Evolutionary conservation across 2,113 vertebrate species (phyloP), one percentile per base, ranked within the genome.

Genomic region (Cettia cetti): DNA sequence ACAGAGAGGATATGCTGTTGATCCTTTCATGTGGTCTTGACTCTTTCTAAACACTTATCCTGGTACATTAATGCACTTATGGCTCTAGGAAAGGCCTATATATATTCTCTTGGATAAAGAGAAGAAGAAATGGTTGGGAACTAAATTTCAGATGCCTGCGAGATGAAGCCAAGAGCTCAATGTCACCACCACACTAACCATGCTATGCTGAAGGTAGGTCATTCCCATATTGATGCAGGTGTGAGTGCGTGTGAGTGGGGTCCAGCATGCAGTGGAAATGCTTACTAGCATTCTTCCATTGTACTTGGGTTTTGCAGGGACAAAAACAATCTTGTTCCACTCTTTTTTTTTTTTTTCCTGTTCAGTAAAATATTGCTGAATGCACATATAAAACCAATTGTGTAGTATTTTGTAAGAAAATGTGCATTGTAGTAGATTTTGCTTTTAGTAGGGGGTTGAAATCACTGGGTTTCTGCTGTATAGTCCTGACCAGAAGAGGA

Each of bases 1-100:
- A 79, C 33, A 28, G 33, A 31, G 68, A 92, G 35, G 42, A 95
- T 71, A 27, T 65, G 64, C 37, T 92, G 15, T 28, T 0, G 0
- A 60, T 68, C 28, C 37, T 96, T 96, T 94, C 31, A 90, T 97
- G 95, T 96, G 90, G 92, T 93, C 85, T 80, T 95, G 59, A 54
- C 54, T 91, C 82, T 86, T 83, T 75, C 52, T 75, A 44, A 74
- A 64, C 14, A 31, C 76, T 92, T 96, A 66, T 3, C 47, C 87
- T 86, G n/a, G 35, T 83, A 59, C 27, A n/a, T 63, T 83, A 39
- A 56, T 40, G 37, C 10, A 53, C 59, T 54, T 18, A 69, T 8
- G 47, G 57, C 63, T 85, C 12, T 76, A 83, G 82, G 30, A 90
- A 94, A 83, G 66, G 44, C 76, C 33, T 56, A 61, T 19, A 31